These are phyloP conservation scores for Silurus aristotelis DNA, from an alignment of 2,797 vertebrate genomes.

Conservation along the genomic window DNA sequence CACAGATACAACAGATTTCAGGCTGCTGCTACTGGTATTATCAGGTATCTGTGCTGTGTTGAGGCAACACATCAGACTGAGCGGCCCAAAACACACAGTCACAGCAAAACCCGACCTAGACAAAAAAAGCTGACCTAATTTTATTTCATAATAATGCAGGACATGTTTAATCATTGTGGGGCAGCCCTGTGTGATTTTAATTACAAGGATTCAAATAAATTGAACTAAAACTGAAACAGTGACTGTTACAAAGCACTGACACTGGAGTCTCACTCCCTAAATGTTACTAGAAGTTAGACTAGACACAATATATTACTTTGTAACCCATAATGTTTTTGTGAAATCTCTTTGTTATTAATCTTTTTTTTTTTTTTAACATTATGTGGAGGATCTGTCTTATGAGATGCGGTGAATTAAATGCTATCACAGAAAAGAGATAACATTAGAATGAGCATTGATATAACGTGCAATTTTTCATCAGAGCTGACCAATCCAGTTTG, in stretches of 20 bases:
- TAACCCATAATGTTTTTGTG: neutral
- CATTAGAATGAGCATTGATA: neutral
- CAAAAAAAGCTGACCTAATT: constrained; percentile 1
- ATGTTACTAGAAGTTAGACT: neutral
- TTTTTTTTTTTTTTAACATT: neutral
- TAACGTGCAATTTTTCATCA: neutral
- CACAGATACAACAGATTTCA: constrained; percentile 53
- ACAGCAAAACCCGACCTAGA: constrained; percentile 21
- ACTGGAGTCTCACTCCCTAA: neutral
- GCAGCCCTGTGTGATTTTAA: neutral
- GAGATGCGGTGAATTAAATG: neutral
- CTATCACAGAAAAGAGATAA: neutral
- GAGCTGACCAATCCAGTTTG: neutral
- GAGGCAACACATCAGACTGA: constrained; percentile 53
- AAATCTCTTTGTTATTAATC: neutral
- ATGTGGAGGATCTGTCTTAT: neutral
- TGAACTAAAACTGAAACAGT: neutral
- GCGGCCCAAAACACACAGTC: constrained; percentile 24
- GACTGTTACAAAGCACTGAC: neutral
- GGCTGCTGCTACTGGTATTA: constrained; percentile 34
- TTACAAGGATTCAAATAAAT: neutral
- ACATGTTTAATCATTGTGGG: constrained; percentile 7
- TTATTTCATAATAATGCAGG: neutral
- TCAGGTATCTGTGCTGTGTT: constrained; percentile 49
- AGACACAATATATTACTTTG: neutral